These are phyloP conservation scores for Philotrypesis tridentata DNA, from an alignment of 1,140 invertebrate genomes.

Conservation along the genomic window DNA sequence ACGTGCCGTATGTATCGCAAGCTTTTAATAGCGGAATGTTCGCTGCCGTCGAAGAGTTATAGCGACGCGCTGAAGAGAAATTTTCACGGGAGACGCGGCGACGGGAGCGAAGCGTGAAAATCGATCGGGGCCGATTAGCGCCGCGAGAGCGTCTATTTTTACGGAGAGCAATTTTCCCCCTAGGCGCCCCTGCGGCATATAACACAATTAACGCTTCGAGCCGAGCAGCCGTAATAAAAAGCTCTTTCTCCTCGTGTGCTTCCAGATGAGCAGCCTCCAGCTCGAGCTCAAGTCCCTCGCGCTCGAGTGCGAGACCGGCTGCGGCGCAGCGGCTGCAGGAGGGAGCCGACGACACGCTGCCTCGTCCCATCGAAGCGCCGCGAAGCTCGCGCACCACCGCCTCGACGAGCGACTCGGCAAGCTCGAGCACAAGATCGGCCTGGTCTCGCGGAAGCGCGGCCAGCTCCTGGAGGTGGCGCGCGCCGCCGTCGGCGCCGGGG, in stretches of 20 bases:
- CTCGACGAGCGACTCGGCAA: constrained; percentile 65
- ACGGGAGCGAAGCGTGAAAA: too few relatives aligned
- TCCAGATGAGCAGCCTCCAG: constrained; percentile 74
- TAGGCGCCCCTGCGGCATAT: too few relatives aligned
- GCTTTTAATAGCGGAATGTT: too few relatives aligned
- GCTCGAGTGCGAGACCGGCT: constrained; percentile 13
- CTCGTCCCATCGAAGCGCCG: constrained; percentile 53
- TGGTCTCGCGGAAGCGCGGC: constrained; percentile 60
- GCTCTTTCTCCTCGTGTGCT: constrained; percentile 43
- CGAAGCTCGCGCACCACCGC: constrained; percentile 47
- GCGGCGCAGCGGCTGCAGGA: too few relatives aligned
- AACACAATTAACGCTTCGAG: too few relatives aligned
- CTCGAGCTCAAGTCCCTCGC: constrained; percentile 65
- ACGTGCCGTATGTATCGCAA: too few relatives aligned
- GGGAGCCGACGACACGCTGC: background rate
- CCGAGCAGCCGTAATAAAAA: background rate
- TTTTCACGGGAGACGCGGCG: too few relatives aligned
- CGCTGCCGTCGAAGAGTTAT: too few relatives aligned
- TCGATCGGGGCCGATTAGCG: too few relatives aligned
- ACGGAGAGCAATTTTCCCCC: too few relatives aligned
- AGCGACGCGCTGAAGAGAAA: too few relatives aligned
- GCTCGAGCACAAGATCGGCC: constrained; percentile 65
- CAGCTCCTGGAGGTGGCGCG: constrained; percentile 61
- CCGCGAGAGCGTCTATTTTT: too few relatives aligned
- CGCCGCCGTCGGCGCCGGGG: constrained; percentile 62